A percentile compares a stretch with the other conserved stretches of the same genome.
phyloP scores from a whole-genome alignment of 2,113 vertebrate genomes.

The Nycticorax nycticorax region DNA sequence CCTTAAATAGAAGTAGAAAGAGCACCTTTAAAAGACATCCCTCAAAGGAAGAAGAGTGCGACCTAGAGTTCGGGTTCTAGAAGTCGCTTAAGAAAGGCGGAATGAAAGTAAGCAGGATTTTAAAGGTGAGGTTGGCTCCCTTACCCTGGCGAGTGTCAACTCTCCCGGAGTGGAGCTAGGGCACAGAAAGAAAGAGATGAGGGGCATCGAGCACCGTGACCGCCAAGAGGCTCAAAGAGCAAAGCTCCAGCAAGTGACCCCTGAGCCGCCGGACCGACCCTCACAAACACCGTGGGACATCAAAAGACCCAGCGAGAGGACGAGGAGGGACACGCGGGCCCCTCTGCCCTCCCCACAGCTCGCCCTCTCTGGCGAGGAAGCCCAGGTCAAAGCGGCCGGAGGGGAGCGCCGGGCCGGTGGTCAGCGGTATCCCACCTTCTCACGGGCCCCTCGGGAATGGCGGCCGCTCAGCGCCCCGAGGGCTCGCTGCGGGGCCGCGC shows the following conservation, averaged over 20 bases:
- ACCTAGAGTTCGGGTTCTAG: background rate
- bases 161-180: background rate
- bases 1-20: background rate
- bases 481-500: background rate
- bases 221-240: background rate
- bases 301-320: background rate
- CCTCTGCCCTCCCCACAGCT: background rate
- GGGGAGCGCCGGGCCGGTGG: background rate
- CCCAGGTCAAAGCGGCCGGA: background rate
- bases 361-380: background rate
- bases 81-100: background rate
- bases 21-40: background rate
- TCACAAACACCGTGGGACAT: fast-evolving
- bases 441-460: no score
- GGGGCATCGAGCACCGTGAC: background rate
- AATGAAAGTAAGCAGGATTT: background rate
- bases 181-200: background rate
- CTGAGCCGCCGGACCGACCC: background rate
- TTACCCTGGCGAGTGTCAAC: background rate
- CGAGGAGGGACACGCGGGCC: fast-evolving
- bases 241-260: background rate
- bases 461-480: background rate
- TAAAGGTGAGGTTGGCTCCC: background rate
- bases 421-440: background rate
- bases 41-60: background rate